Percentiles rank a stretch among this genome's conserved stretches.
Conservation (phyloP, 2,797 vertebrate genomes). For the Myripristis jacobus region DNA sequence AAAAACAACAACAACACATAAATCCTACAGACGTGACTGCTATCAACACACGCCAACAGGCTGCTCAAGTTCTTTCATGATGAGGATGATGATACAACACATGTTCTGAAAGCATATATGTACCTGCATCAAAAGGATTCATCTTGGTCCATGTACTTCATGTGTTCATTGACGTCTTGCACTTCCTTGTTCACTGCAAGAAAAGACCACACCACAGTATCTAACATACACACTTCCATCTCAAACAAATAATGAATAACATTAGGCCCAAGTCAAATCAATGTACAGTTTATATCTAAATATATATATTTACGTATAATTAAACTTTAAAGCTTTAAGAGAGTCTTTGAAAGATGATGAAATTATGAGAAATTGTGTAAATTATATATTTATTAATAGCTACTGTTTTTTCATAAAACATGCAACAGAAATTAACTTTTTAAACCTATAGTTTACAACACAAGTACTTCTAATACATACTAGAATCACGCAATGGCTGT, state of each 20-base stretch:
- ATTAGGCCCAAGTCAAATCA: background rate
- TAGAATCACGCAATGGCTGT: background rate
- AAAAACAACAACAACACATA: background rate
- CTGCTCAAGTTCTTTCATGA: conserved; percentile 40
- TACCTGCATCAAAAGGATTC: conserved; percentile 75
- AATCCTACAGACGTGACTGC: conserved; percentile 14
- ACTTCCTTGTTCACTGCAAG: conserved; percentile 60
- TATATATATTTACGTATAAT: background rate
- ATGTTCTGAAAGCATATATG: conserved; percentile 67
- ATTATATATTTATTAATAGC: background rate
- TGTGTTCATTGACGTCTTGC: conserved; percentile 46
- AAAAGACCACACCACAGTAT: conserved; percentile 51
- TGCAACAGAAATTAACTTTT: background rate
- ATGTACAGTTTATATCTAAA: background rate
- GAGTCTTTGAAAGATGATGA: background rate
- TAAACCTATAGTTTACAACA: background rate
- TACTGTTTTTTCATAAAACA: background rate
- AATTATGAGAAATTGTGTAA: background rate
- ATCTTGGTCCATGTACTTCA: conserved; percentile 65
- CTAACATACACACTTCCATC: conserved; percentile 44
- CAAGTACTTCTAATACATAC: background rate
- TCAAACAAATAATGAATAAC: background rate
- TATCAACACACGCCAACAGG: conserved; percentile 27
- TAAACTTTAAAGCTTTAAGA: background rate
- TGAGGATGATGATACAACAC: conserved; percentile 34